Evolutionary conservation across 2,797 vertebrate species (phyloP), one percentile per base, ranked within the genome.

Genomic region (Gobionotothen gibberifrons): DNA sequence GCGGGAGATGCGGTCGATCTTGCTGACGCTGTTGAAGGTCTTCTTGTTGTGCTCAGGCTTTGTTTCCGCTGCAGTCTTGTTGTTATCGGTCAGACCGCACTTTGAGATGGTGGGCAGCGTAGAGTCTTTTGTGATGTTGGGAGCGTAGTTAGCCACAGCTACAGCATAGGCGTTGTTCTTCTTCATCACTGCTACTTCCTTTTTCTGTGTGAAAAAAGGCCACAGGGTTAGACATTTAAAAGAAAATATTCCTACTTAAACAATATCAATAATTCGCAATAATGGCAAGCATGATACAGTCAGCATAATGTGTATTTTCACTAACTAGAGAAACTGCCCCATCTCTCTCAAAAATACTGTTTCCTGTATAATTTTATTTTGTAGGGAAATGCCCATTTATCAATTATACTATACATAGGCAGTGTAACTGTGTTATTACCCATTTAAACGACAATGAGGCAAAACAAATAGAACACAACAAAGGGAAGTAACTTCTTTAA

Each of bases 111-210:
- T 98, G 48, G 97, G 95, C 47, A 99, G 91, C 52, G 95, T 94
- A 2, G 95, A 96, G 91, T 98, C 97, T 90, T 97, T 98, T 3
- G 94, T 95, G 85, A 97, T 94, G 85, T 96, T 97, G 22, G 97
- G 97, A 49, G 96, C 95, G 22, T 98, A 99, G 93, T 97, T 99
- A 52, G 97, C 97, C 84, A 98, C 97, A 9, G 97, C 97, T 26
- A 99, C 97, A 4, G 97, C 97, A 48, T 98, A 98, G 21, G 97
- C 97, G 51, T 97, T 98, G 91, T 98, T 99, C 93, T 97, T 97
- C 94, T 97, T 98, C 94, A 96, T 93, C 78, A 97, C 86, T 12
- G 96, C 94, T 0, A 93, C 93, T 84, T 98, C 96, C 87, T 98
- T 99, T 95, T 98, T 99, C 97, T 98, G 92, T 84, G 89, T 71